Conservation (phyloP, 2,113 vertebrate species). For the Gobio gobio region DNA sequence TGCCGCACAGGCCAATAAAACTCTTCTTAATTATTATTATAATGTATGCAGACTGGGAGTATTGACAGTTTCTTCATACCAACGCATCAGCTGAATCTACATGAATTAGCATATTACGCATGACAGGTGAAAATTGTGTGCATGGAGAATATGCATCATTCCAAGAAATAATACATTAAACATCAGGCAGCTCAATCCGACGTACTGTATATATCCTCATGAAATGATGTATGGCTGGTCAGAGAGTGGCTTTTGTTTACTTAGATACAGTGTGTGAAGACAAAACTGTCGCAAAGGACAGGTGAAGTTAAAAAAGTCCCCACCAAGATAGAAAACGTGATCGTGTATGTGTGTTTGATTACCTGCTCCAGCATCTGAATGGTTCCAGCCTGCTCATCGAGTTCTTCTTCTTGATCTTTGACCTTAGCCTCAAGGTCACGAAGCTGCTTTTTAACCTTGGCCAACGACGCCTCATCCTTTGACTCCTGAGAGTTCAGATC, state of each 20-base stretch:
- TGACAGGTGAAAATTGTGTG: constrained; percentile 22
- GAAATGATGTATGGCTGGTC: not conserved
- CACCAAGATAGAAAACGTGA: not conserved
- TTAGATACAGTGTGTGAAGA: too few relatives aligned
- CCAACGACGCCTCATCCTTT: constrained; percentile 92
- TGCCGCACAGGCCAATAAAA: not conserved
- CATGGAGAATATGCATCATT: constrained; percentile 14
- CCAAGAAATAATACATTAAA: constrained; percentile 28
- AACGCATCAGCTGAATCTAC: constrained; percentile 10
- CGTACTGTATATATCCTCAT: not conserved
- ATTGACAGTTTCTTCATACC: constrained; percentile 21
- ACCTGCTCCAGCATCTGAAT: constrained; percentile 99
- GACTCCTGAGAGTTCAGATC: constrained; percentile 95
- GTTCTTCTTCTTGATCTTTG: constrained; percentile 97
- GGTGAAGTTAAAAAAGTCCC: not conserved
- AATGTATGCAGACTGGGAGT: constrained; percentile 23
- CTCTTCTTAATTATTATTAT: constrained; percentile 18
- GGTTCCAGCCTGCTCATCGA: constrained; percentile 94
- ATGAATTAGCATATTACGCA: constrained; percentile 14
- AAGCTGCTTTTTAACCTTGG: constrained; percentile 94
- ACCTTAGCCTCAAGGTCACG: constrained; percentile 92
- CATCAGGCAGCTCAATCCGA: constrained; percentile 21
- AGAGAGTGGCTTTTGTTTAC: not conserved
- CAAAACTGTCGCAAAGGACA: too few relatives aligned
- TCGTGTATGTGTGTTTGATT: not conserved